Evolutionary conservation across 2,888 invertebrate genomes (phyloP), one percentile per base, ranked within the genome.

Genomic region (Rhagonycha fulva): DNA sequence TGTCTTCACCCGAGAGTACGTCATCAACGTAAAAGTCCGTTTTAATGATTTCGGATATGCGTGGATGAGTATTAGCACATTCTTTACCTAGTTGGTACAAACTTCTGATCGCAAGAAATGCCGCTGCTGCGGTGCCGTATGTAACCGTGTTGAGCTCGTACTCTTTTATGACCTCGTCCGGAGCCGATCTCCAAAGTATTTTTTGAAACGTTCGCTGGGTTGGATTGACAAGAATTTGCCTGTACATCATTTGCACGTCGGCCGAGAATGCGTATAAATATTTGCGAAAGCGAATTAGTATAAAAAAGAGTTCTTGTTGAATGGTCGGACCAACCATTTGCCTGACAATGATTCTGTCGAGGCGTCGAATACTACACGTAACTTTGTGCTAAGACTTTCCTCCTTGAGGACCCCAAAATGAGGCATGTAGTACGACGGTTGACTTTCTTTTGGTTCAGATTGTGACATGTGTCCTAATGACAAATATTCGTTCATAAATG

Each of bases 11-110:
- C n/a, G 77, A 70, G 19, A 78, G 19, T 4, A 75, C 11, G 60
- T 75, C 76, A n/a, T 78, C 76, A 4, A 78, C 67, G 24, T 77
- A 75, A 67, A 76, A 76, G 60, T 75, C 71, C 5, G 14, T 63
- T 23, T 14, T 14, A 1, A 70, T 70, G 10, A 72, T 72, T 11
- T 68, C 19, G 7, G 63, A 62, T 10, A 14, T 69, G 9, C 26
- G 9, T 14, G 77, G 71, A 19, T 28, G 47, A 11, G 14, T 14
- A 9, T 26, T 14, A 4, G 28, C 3, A 11, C 14, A 14, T 11
- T 62, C 60, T 4, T 70, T 47, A 0, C 62, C 62, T 23, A 73
- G 3, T 19, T 68, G 12, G 10, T 62, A 5, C 9, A 68, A 23
- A 62, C 68, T 62, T 28, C 68, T 23, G 1, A 32, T 66, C 11